Percentiles rank a stretch among this genome's conserved stretches.
Evolutionary conservation across 2,113 vertebrate genomes (phyloP).

Genomic region (Pteronura brasiliensis): DNA sequence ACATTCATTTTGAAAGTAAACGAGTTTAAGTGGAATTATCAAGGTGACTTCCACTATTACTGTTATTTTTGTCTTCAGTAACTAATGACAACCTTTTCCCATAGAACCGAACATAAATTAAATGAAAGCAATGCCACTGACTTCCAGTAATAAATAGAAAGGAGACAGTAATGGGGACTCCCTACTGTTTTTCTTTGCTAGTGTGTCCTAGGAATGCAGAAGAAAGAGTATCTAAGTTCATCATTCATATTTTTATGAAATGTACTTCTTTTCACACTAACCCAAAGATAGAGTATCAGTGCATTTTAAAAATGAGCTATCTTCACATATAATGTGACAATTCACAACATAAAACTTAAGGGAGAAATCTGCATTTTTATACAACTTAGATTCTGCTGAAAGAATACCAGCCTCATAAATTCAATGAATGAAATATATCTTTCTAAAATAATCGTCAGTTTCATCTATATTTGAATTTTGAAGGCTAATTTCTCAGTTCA

Average conservation of each 20-base stretch:
- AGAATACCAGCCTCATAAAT: background rate
- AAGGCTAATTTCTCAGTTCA: conserved; percentile 45
- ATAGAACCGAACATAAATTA: conserved; percentile 61
- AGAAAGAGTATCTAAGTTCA: conserved; percentile 20
- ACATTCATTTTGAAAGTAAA: conserved; percentile 44
- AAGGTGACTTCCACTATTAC: conserved; percentile 63
- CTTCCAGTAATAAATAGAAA: conserved; percentile 57
- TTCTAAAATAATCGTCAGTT: conserved; percentile 42
- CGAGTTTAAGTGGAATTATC: conserved; percentile 60
- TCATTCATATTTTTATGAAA: conserved; percentile 58
- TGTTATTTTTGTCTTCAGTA: conserved; percentile 57
- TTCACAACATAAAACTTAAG: background rate
- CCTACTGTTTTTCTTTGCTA: conserved; percentile 46
- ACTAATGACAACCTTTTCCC: conserved; percentile 61
- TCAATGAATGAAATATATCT: conserved; percentile 24
- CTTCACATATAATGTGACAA: background rate
- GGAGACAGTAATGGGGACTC: conserved; percentile 33
- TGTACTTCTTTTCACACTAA: background rate
- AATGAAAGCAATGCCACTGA: conserved; percentile 27
- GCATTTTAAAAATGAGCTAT: conserved; percentile 38
- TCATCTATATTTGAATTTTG: conserved; percentile 47
- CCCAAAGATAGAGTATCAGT: background rate
- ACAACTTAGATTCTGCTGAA: background rate
- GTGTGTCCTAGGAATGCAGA: conserved; percentile 12
- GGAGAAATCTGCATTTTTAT: conserved; percentile 32